Base-by-base conservation (phyloP, 2,797 vertebrate genomes). In the Halcyon leucocephala region DNA sequence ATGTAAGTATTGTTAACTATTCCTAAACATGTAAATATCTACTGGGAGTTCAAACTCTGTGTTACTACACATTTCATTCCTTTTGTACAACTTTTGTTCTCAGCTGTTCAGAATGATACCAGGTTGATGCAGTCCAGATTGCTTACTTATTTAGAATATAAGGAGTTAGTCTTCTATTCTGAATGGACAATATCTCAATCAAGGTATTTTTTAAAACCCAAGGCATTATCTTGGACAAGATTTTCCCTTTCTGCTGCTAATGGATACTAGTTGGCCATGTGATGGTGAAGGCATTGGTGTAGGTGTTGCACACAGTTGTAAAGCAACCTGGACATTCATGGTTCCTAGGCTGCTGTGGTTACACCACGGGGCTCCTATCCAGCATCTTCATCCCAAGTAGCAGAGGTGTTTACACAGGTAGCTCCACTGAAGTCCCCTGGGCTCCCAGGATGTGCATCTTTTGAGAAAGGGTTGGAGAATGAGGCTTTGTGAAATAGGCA, bases 281-380 rank as follows among this genome's bases (percentile, higher is more conserved):
- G 49, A 18, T 10, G 19, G 20, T 31, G 28, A 77, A 84, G 24
- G 11, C 16, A 12, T 19, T 14, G 9, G 16, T 22, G 31, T 37
- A 58, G 46, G 25, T 72, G 35, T 72, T 82, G 39, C 17, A 54
- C 24, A 14, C 4, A 31, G 35, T 7, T 90, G 35, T 35, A 42
- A 82, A 86, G 49, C 17, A 37, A 24, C 28, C 19, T 7, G 28
- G 18, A 54, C 4, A 24, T 80, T 82, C 3, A 1, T 57, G 60
- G 8, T 64, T 95, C 25, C n/a, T 28, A 72, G 70, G 29, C 49
- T 62, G 7, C 24, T 69, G 4, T 12, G 60, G 12, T 19, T 66
- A 33, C 14, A 37, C 44, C 0, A 0, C 26, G 49, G 55, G 7
- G 12, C 69, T 92, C 58, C 39, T 17, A 1, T 61, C 26, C 54